Base-by-base conservation (phyloP, 1,140 invertebrate species). In the Caerostris extrusa region DNA sequence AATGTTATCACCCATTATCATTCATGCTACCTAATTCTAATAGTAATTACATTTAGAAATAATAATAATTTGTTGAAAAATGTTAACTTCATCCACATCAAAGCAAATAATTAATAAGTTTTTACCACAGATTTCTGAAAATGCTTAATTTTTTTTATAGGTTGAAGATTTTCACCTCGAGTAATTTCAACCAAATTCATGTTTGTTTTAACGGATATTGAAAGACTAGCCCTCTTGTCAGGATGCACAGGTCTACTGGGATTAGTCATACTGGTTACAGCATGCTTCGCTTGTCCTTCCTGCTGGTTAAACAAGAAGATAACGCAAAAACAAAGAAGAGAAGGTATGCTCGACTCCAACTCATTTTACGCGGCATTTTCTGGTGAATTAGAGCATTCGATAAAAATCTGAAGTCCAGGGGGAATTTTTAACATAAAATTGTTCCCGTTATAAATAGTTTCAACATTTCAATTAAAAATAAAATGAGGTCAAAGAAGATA, bases 131-230 rank as follows among this genome's bases (percentile, higher is more conserved):
- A 34, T 34, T 34, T 34, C 34, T 83, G 14, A 83, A 83, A 83
- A 57, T 17, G 10, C n/a, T 34, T 7, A 10, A 6, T 64, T 17
- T 87, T 14, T 53, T 87, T 34, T 58, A 17, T 56, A 89, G 64
- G 61, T 17, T 56, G 87, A 69, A 89, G 12, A 14, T 55, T 64
- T 50, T 2, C 8, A 71, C 6, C 3, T 69, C 17, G n/a, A 19
- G 34, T 12, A 3, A 67, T 55, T 71, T 56, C 60, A 89, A 19
- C 14, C 69, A 71, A 6, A 69, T 89, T 12, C 14, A 93, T 93
- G 92, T 88, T 93, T 64, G 57, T 82, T 89, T 55, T 93, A 77
- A 93, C 92, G 14, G 64, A 93, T 81, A 56, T 55, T 19, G 85
- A 93, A 82, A 88, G 67, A 12, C 56, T 88, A 19, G 71, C 67